These are phyloP conservation scores for Hirtodrosophila alboralis DNA, from an alignment of 2,888 invertebrate species.

Conservation along the genomic window DNA sequence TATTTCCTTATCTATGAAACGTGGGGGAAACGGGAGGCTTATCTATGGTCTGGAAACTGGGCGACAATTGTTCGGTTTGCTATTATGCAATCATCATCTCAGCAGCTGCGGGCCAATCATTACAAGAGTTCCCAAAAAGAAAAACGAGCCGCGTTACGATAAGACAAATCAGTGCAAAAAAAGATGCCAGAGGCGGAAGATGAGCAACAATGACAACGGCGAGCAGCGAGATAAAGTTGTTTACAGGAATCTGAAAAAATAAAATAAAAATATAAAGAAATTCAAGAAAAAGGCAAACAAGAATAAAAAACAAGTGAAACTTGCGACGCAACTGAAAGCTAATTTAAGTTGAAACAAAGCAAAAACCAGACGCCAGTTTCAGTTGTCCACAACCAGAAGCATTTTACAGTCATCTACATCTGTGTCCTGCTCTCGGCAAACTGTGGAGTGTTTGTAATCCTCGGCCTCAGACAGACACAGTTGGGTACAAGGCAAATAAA, in stretches of 20 bases:
- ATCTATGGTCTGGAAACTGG: slow-evolving; percentile 49
- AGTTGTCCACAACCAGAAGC: slow-evolving; percentile 49
- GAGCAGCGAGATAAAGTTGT: slow-evolving; percentile 77
- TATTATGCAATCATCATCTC: slow-evolving; percentile 59
- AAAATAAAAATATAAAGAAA: too few relatives aligned
- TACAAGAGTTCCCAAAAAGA: slow-evolving; percentile 33
- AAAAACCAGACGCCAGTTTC: slow-evolving; percentile 51
- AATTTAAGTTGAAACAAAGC: slow-evolving; percentile 72
- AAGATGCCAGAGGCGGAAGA: slow-evolving; percentile 66
- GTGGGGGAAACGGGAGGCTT: slow-evolving; percentile 9
- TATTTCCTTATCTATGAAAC: slow-evolving; percentile 21
- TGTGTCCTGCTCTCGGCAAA: background rate
- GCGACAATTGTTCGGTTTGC: slow-evolving; percentile 30
- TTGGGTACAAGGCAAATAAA: slow-evolving; percentile 23
- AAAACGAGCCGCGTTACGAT: slow-evolving; percentile 42
- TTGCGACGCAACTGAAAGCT: slow-evolving; percentile 50
- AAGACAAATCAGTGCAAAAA: slow-evolving; percentile 54
- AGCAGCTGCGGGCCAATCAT: slow-evolving; percentile 2
- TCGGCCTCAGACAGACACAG: slow-evolving; percentile 30
- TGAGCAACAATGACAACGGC: slow-evolving; percentile 42
- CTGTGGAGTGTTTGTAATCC: slow-evolving; percentile 59
- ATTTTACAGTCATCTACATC: background rate
- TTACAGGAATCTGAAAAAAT: slow-evolving; percentile 73
- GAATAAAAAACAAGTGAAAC: slow-evolving; percentile 54
- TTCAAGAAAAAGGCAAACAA: slow-evolving; percentile 62